Evolutionary conservation across 2,797 vertebrate genomes (phyloP).

Genomic region (Rhinichthys osculus): DNA sequence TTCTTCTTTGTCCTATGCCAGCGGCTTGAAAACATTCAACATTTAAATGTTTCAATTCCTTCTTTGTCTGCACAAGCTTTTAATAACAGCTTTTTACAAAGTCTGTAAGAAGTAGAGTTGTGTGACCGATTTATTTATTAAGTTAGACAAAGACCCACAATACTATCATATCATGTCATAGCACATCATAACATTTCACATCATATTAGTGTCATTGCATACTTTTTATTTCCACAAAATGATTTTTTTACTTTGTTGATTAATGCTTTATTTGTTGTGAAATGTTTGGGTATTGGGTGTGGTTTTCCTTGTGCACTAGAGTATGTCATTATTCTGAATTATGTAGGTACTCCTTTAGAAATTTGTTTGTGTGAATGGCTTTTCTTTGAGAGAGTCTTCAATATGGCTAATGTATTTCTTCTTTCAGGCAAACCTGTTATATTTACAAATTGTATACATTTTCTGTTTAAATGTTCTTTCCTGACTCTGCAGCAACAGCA

Average conservation of each 20-base stretch:
- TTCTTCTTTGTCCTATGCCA: not conserved
- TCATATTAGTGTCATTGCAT: not conserved
- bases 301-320: not conserved
- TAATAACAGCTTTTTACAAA: not conserved
- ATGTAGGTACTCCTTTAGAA: not conserved
- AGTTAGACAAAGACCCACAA: not conserved
- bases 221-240: not conserved
- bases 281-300: not conserved
- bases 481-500: not conserved
- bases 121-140: not conserved
- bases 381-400: not conserved
- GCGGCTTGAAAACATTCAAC: not conserved
- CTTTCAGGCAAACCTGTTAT: not conserved
- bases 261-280: not conserved
- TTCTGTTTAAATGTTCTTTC: not conserved
- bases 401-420: not conserved
- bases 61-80: conserved; percentile 3
- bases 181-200: not conserved
- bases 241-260: not conserved
- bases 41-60: conserved; percentile 6
- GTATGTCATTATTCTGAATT: not conserved
- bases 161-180: not conserved
- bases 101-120: not conserved
- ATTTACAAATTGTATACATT: not conserved
- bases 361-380: not conserved